These are phyloP conservation scores for Glaucomys volans DNA, from an alignment of 2,113 vertebrate species.

Conservation along the genomic window DNA sequence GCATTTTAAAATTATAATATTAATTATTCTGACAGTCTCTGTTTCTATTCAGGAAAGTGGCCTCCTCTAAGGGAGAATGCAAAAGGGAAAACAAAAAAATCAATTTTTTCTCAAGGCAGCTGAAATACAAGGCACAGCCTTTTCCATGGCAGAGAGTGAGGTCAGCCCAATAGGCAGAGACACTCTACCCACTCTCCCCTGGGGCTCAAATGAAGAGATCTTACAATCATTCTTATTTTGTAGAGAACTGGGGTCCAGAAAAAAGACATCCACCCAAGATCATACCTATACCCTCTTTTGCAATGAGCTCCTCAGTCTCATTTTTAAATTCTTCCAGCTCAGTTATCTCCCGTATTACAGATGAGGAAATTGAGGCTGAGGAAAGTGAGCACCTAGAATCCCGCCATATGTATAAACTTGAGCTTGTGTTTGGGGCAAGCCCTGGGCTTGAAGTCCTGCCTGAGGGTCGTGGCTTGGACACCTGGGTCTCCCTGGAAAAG, in stretches of 20 bases:
- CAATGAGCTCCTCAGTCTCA: neutral
- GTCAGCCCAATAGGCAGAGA: neutral
- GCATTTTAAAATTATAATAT: constrained; percentile 63
- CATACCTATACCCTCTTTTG: neutral
- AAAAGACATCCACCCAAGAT: neutral
- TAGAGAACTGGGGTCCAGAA: neutral
- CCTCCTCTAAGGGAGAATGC: neutral
- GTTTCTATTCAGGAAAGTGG: constrained; percentile 35
- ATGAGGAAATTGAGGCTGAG: neutral
- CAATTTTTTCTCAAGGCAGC: constrained; percentile 22
- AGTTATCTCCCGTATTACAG: neutral
- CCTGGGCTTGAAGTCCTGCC: neutral
- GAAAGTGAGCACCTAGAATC: neutral
- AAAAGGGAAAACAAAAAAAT: constrained; percentile 64
- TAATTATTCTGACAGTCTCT: constrained; percentile 60
- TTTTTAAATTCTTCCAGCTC: neutral
- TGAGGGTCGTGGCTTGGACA: neutral
- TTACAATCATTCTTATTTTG: neutral
- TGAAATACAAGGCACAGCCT: neutral
- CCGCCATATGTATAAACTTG: neutral
- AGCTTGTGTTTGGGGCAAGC: neutral
- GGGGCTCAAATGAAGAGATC: neutral
- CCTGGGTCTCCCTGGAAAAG: neutral
- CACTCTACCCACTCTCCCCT: fast-evolving
- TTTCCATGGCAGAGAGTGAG: neutral